Evolutionary conservation across 1,140 invertebrate genomes (phyloP), one percentile per base, ranked within the genome.

Genomic region (Aporrectodea caliginosa): DNA sequence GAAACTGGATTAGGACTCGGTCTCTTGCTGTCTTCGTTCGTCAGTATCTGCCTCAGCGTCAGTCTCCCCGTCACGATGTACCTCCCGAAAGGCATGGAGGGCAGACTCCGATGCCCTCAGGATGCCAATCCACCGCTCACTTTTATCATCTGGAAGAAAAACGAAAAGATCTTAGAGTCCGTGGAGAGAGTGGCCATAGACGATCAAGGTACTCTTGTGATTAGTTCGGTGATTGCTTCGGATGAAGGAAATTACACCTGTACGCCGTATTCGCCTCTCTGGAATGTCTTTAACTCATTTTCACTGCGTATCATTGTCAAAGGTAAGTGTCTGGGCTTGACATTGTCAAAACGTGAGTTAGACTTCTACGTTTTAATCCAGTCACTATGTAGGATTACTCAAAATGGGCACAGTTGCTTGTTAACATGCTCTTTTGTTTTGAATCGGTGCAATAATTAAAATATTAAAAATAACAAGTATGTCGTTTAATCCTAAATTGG

Each of bases 261-360:
- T 87, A 97, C 94, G 14, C 96, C 96, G 12, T 96, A 96, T 87
- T 98, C 98, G 86, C 92, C 93, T 27, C 93, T 97, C 84, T 96
- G 95, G 73, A 95, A 94, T 6, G 95, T 95, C 83, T 94, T 95
- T 2, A 93, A 93, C 72, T 98, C 96, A 72, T 94, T 93, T 33
- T 91, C 92, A 33, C 97, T 98, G 93, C 95, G 98, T 89, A 95
- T 98, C n/a, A 89, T 98, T 82, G 96, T 98, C 1, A 91, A 94
- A 85, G 97, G 88, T 87, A 78, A 81, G 95, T 75, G n/a, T n/a
- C n/a, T n/a, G n/a, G n/a, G n/a, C n/a, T n/a, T n/a, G n/a, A n/a
- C n/a, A n/a, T n/a, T n/a, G n/a, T n/a, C n/a, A n/a, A n/a, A n/a
- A n/a, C n/a, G n/a, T n/a, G n/a, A n/a, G n/a, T n/a, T n/a, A n/a